These are phyloP conservation scores for Poeciliopsis turneri DNA, from an alignment of 2,797 vertebrate genomes.

Conservation along the genomic window DNA sequence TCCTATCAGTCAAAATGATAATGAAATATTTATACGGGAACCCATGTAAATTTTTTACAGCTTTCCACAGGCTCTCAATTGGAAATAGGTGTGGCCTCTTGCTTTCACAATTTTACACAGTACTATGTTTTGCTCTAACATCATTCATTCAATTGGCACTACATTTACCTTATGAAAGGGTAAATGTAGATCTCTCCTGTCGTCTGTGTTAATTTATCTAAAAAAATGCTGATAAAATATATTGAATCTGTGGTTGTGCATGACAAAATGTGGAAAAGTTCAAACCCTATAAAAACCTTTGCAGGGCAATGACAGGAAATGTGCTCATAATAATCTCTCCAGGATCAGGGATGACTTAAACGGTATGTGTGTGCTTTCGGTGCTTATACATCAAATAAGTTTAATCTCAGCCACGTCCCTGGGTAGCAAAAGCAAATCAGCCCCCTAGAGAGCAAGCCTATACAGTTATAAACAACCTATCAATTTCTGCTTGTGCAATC, in stretches of 20 bases:
- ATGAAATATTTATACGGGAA: no score
- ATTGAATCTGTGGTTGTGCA: not conserved
- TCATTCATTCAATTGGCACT: not conserved
- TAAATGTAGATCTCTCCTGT: not conserved
- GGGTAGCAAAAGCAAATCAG: constrained; percentile 60
- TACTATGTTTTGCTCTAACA: not conserved
- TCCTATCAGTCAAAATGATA: no score
- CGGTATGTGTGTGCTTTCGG: constrained; percentile 14
- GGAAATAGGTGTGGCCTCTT: not conserved
- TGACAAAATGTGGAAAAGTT: not conserved
- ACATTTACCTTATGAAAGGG: not conserved
- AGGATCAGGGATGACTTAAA: constrained; percentile 22
- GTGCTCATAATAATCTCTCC: constrained; percentile 32
- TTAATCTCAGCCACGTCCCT: constrained; percentile 52
- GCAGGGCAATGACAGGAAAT: constrained; percentile 18
- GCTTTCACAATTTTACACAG: not conserved
- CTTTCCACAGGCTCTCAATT: not conserved
- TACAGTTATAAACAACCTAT: constrained; percentile 54
- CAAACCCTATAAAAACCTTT: not conserved
- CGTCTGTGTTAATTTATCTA: not conserved
- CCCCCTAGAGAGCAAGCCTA: constrained; percentile 37
- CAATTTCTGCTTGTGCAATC: constrained; percentile 54
- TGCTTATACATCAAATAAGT: constrained; percentile 32
- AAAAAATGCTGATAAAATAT: not conserved
- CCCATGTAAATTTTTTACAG: no score